Evolutionary conservation across 2,113 vertebrate genomes (phyloP), one percentile per base, ranked within the genome.

Genomic region (Sialia sialis): DNA sequence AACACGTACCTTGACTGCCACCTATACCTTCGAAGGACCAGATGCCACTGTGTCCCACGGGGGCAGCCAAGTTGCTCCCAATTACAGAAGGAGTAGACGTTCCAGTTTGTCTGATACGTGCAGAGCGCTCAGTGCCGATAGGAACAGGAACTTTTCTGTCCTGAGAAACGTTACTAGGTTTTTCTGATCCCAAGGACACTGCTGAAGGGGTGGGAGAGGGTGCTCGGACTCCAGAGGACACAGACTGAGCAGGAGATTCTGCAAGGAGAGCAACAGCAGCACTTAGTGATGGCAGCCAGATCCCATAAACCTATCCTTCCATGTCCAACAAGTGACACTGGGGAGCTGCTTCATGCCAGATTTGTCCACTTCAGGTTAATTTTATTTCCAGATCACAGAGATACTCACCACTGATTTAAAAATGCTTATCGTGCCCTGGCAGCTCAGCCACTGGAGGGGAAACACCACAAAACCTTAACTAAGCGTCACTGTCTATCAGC

Each of bases 1-100:
- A 14, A 21, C 43, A 93, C 97, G 34, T 97, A 99, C 99, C 99
- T 91, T 99, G 99, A 97, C 97, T 99, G 95, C 98, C 99, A 96
- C 99, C 99, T 89, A 99, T 99, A 63, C 99, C 99, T 98, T 98
- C 98, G 48, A 99, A 99, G 72, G 99, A 99, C 99, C 99, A 99
- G 95, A 99, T 99, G 92, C 99, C 99, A 95, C 99, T 99, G 25
- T 99, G 99, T 76, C 99, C 99, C 59, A 99, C 99, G 9, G 99
- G 98, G 48, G 99, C 98, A 94, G 99, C 99, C 83, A 98, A 92
- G 97, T 99, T 99, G 98, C 98, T 99, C 93, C 99, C 98, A 63
- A 99, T 98, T 48, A 99, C 98, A 62, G 99, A 98, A 18, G 99
- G 99, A 81, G 99, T 98, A 73, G 99, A 99, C 2, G 99, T 99